Evolutionary conservation across 2,888 invertebrate species (phyloP).

Genomic region (Drosophila nigricruria): DNA sequence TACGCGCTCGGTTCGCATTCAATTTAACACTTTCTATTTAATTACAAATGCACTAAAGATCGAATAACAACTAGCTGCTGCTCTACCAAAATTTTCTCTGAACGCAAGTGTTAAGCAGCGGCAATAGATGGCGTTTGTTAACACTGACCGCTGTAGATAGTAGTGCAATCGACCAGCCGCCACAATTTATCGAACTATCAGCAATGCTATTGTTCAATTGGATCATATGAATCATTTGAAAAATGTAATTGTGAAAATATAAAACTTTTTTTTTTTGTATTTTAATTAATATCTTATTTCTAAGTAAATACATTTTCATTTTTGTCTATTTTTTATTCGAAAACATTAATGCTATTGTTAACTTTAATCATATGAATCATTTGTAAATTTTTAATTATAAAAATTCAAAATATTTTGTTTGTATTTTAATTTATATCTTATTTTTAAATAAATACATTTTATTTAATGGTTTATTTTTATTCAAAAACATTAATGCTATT

Average conservation of each 20-base stretch:
- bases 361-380: too few relatives aligned
- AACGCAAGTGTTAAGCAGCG: conserved; percentile 38
- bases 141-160: conserved; percentile 10
- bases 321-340: too few relatives aligned
- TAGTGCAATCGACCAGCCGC: conserved; percentile 15
- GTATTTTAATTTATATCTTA: neutral
- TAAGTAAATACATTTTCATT: too few relatives aligned
- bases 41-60: conserved; percentile 53
- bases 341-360: too few relatives aligned
- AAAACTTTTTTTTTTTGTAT: neutral
- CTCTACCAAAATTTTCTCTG: conserved; percentile 66
- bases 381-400: too few relatives aligned
- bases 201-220: neutral
- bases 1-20: conserved; percentile 36
- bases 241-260: neutral
- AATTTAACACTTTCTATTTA: conserved; percentile 52
- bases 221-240: conserved; percentile 19
- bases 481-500: too few relatives aligned
- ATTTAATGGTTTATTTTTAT: too few relatives aligned
- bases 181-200: conserved; percentile 9
- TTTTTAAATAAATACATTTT: too few relatives aligned
- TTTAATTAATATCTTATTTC: neutral
- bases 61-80: conserved; percentile 63
- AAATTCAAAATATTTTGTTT: neutral
- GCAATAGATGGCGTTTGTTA: neutral